These are phyloP conservation scores for Lepidocyrtoides sp. DNA, from an alignment of 2,888 invertebrate genomes.

Conservation along the genomic window DNA sequence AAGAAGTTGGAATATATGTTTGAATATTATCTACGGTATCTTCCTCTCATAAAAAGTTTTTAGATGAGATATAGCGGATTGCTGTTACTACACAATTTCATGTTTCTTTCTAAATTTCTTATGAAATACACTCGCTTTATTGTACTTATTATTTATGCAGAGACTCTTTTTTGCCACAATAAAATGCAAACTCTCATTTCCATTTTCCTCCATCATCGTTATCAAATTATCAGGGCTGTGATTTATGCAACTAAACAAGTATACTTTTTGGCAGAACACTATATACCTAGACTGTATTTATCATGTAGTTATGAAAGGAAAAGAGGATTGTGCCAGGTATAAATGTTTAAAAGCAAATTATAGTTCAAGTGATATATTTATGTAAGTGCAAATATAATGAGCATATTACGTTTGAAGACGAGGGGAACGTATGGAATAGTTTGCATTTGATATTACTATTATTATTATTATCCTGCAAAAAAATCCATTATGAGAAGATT, in stretches of 20 bases:
- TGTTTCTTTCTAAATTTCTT: constrained; percentile 28
- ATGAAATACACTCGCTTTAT: not conserved
- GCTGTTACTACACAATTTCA: too few species aligned
- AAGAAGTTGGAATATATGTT: too few species aligned
- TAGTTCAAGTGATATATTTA: constrained; percentile 14
- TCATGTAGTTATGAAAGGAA: not conserved
- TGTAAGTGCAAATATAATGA: not conserved
- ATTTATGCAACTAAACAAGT: constrained; percentile 70
- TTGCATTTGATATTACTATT: constrained; percentile 20
- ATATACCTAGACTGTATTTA: not conserved
- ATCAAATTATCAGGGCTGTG: constrained; percentile 76
- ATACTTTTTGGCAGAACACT: constrained; percentile 67
- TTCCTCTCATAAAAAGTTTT: too few species aligned
- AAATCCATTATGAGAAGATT: constrained; percentile 30
- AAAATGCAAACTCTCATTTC: constrained; percentile 61
- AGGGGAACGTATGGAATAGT: not conserved
- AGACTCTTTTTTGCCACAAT: not conserved
- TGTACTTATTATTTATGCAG: not conserved
- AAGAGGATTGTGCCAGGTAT: constrained; percentile 43
- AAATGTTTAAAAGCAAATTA: not conserved
- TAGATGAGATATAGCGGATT: too few species aligned
- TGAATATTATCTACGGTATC: too few species aligned
- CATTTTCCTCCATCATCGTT: constrained; percentile 73
- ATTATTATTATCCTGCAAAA: not conserved
- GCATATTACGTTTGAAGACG: not conserved